A percentile compares a stretch with the other conserved stretches of the same genome.
These are phyloP conservation scores for Oreochromis spilurus DNA, from an alignment of 2,113 vertebrate species.

Conservation along the genomic window DNA sequence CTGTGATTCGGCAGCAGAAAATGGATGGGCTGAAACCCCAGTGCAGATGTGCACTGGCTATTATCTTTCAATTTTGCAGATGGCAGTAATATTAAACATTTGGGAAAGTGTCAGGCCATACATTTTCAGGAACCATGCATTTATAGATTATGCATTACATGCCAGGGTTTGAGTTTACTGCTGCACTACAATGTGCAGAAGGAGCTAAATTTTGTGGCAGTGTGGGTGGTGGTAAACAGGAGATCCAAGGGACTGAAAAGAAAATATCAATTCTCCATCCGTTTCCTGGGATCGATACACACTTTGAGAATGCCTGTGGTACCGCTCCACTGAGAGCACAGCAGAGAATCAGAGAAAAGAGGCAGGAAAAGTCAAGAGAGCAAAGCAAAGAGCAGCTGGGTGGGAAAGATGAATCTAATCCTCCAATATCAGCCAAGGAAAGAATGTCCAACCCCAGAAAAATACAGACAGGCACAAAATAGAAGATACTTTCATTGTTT, in stretches of 20 bases:
- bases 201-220: not conserved
- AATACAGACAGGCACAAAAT: not conserved
- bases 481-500: not conserved
- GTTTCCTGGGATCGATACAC: slow-evolving; percentile 46
- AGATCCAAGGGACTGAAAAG: not conserved
- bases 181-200: not conserved
- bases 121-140: not conserved
- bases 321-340: not conserved
- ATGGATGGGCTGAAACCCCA: not conserved
- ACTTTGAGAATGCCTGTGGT: not conserved
- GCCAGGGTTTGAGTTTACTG: not conserved
- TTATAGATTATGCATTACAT: not conserved
- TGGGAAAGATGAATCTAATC: not conserved
- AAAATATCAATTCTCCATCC: slow-evolving; percentile 40
- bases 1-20: not conserved
- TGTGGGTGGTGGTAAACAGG: not conserved
- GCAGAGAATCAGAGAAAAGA: not conserved
- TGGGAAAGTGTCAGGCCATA: not conserved
- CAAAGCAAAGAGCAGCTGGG: not conserved
- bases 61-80: not conserved
- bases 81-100: not conserved
- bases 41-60: not conserved
- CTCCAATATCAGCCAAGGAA: not conserved
- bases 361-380: slow-evolving; percentile 1
- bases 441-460: not conserved